These are phyloP conservation scores for Vannuccia rotundouncinata DNA, from an alignment of 2,888 invertebrate genomes.

Conservation along the genomic window DNA sequence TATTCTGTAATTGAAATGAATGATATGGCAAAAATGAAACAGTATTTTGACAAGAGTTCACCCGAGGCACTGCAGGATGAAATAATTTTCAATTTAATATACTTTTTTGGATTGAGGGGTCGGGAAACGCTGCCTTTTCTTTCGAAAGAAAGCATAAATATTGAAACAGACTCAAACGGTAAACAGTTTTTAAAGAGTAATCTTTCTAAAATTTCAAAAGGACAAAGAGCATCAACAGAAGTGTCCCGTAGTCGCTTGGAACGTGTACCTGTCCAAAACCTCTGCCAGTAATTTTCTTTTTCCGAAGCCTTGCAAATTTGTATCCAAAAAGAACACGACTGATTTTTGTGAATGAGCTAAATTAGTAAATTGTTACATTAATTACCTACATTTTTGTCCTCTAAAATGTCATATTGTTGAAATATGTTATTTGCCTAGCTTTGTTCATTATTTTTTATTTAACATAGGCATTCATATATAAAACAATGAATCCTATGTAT, in stretches of 20 bases:
- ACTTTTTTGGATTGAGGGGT: constrained; percentile 33
- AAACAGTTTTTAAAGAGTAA: background rate
- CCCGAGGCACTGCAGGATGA: constrained; percentile 30
- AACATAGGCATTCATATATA: background rate
- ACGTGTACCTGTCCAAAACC: constrained; percentile 19
- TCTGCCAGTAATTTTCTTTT: background rate
- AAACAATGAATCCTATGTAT: constrained; percentile 11
- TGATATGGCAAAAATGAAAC: background rate
- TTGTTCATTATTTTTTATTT: background rate
- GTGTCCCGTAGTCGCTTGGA: constrained; percentile 25
- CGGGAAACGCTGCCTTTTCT: constrained; percentile 19
- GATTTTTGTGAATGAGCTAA: constrained; percentile 11
- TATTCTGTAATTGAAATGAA: constrained; percentile 23
- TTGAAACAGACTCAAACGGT: constrained; percentile 7
- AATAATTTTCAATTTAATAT: constrained; percentile 33
- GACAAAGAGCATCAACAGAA: constrained; percentile 17
- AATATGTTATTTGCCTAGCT: too few species aligned
- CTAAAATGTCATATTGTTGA: too few species aligned
- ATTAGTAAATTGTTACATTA: constrained; percentile 17
- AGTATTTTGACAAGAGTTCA: constrained; percentile 15
- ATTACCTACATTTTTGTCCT: too few species aligned
- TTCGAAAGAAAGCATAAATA: constrained; percentile 5
- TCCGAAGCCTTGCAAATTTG: constrained; percentile 17
- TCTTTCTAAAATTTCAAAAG: background rate
- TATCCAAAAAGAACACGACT: constrained; percentile 10